Evolutionary conservation across 2,888 invertebrate species (phyloP).

Genomic region (Dryobota labecula): DNA sequence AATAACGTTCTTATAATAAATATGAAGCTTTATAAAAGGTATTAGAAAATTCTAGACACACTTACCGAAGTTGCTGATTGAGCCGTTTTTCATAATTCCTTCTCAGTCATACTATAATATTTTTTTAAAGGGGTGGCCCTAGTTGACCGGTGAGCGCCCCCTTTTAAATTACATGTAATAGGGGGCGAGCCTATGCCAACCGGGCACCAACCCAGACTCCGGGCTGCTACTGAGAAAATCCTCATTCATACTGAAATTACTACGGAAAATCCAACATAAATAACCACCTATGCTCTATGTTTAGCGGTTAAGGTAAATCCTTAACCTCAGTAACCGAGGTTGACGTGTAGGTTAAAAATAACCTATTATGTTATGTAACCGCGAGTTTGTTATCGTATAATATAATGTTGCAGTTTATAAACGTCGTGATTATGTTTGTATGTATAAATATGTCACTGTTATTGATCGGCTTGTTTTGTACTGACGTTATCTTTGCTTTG

Average conservation of each 20-base stretch:
- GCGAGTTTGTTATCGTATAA: slow-evolving; percentile 13
- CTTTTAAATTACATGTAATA: no score
- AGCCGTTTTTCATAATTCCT: no score
- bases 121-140: no score
- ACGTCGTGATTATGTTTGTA: slow-evolving; percentile 23
- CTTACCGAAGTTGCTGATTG: no score
- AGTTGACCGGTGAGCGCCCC: no score
- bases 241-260: slow-evolving; percentile 4
- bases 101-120: no score
- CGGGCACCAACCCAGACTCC: no score
- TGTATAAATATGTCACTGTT: slow-evolving; percentile 20
- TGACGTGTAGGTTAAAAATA: slow-evolving; percentile 61
- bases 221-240: no score
- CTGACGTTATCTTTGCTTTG: slow-evolving; percentile 13
- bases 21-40: no score
- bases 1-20: no score
- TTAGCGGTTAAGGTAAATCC: slow-evolving; percentile 37
- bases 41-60: no score
- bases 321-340: slow-evolving; percentile 59
- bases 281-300: slow-evolving; percentile 25
- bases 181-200: no score
- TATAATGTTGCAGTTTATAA: slow-evolving; percentile 44
- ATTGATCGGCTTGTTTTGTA: slow-evolving; percentile 34
- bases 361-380: slow-evolving; percentile 41
- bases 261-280: slow-evolving; percentile 33